phyloP scores from a whole-genome alignment of 2,888 invertebrate species.

The Eristalinus sepulchralis region DNA sequence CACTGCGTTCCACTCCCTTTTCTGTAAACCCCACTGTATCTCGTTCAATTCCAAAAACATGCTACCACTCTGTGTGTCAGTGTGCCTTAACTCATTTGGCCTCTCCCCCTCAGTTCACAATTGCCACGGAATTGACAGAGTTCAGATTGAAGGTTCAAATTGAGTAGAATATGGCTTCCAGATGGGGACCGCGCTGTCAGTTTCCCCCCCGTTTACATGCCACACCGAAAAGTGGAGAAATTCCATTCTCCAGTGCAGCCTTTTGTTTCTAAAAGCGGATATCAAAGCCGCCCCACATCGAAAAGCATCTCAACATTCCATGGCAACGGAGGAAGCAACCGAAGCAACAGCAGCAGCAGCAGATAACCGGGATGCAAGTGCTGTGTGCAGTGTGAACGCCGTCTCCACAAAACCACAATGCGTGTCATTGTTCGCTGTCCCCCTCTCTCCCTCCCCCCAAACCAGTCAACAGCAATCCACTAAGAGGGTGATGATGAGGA shows the following conservation, averaged over 20 bases:
- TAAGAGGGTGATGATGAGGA: background rate
- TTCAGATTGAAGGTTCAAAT: background rate
- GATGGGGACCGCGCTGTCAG: background rate
- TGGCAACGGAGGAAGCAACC: background rate
- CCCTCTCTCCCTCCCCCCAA: background rate
- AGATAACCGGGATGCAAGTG: background rate
- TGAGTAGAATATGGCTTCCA: background rate
- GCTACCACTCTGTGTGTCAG: background rate
- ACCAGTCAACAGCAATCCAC: background rate
- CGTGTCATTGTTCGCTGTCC: constrained; percentile 16
- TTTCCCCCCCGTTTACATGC: background rate
- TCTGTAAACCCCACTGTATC: background rate
- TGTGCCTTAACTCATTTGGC: background rate
- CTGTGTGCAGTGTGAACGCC: background rate
- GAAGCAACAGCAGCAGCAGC: background rate
- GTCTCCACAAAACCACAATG: constrained; percentile 23
- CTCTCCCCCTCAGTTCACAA: background rate
- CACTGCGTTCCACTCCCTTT: background rate
- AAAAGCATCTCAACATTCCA: background rate
- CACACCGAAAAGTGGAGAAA: background rate
- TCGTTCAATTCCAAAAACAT: background rate
- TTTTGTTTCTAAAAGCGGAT: constrained; percentile 1
- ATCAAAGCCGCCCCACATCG: background rate
- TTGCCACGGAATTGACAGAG: background rate
- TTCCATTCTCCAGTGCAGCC: background rate